Evolutionary conservation across 2,797 vertebrate genomes (phyloP).

Genomic region (Synaphobranchus kaupii): DNA sequence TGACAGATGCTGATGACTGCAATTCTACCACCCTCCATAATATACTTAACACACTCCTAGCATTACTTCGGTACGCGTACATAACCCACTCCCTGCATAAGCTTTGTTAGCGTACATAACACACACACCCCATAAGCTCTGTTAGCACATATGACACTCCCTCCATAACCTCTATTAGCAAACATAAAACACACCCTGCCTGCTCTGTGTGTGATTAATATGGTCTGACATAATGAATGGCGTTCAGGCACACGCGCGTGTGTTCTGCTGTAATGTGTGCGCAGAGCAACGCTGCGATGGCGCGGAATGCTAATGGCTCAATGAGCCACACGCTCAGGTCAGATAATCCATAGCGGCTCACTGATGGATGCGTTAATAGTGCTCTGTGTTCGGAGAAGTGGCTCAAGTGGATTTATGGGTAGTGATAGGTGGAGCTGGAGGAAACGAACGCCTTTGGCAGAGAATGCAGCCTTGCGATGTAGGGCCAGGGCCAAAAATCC

Average conservation of each 20-base stretch:
- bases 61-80: neutral
- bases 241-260: neutral
- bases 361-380: conserved; percentile 12
- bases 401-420: conserved; percentile 17
- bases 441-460: neutral
- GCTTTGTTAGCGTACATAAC: neutral
- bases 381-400: neutral
- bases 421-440: neutral
- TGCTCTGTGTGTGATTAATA: conserved; percentile 17
- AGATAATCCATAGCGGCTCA: neutral
- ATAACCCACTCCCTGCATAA: neutral
- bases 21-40: no score
- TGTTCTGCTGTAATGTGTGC: conserved; percentile 7
- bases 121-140: neutral
- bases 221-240: neutral
- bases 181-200: neutral
- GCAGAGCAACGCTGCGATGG: neutral
- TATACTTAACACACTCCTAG: neutral
- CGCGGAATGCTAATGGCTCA: conserved; percentile 16
- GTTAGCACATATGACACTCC: no score
- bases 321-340: conserved; percentile 11
- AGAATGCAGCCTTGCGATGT: neutral
- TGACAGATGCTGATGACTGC: no score
- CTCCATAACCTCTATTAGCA: neutral
- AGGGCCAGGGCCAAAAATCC: neutral